Evolutionary conservation across 2,888 invertebrate species (phyloP).

Genomic region (Ormyrus nitidulus): DNA sequence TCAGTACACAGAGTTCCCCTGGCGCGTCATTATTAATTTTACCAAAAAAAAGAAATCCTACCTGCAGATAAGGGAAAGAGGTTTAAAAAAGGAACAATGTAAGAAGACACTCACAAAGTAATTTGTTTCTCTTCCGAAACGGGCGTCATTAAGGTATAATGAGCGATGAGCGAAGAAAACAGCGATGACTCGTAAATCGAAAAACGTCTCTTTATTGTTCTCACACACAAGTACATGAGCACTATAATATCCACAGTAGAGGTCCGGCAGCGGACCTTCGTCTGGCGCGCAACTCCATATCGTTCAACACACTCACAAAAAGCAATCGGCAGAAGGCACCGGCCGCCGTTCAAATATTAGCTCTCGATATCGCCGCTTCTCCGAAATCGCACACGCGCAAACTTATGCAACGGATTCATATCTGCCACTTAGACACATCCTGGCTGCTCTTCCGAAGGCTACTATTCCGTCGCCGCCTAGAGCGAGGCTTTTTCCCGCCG

Average conservation of each 20-base stretch:
- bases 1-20: background rate
- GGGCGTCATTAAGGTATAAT: constrained; percentile 33
- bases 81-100: constrained; percentile 3
- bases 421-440: constrained; percentile 2
- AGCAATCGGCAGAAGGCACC: background rate
- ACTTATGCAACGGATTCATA: too few species aligned
- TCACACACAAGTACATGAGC: background rate
- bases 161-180: constrained; percentile 2
- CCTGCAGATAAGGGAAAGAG: background rate
- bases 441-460: background rate
- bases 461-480: background rate
- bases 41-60: background rate
- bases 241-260: constrained; percentile 13
- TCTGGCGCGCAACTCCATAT: background rate
- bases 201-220: constrained; percentile 12
- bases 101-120: constrained; percentile 32
- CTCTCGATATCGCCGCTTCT: too few species aligned
- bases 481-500: background rate
- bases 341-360: too few species aligned
- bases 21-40: constrained; percentile 22
- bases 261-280: background rate
- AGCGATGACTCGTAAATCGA: background rate
- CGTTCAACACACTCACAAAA: background rate
- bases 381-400: too few species aligned
- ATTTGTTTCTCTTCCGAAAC: constrained; percentile 19